These are phyloP conservation scores for Vollenhovia emeryi DNA, from an alignment of 1,140 invertebrate genomes.

Conservation along the genomic window DNA sequence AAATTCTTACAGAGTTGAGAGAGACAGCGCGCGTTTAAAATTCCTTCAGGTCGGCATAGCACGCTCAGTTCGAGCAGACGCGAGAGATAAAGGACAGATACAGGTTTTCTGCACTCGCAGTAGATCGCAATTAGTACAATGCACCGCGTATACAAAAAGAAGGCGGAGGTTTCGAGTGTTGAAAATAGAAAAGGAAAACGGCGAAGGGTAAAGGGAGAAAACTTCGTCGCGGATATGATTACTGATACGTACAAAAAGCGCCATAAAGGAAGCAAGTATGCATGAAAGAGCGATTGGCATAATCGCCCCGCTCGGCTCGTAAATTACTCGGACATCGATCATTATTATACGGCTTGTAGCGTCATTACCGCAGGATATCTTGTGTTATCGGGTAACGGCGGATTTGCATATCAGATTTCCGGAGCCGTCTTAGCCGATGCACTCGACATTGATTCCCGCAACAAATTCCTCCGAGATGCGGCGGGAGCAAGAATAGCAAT, in stretches of 20 bases:
- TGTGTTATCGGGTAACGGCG: constrained; percentile 39
- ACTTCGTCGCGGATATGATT: neutral
- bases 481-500: neutral
- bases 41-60: neutral
- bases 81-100: neutral
- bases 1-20: constrained; percentile 12
- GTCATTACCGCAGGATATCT: constrained; percentile 43
- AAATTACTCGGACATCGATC: constrained; percentile 40
- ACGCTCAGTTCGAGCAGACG: neutral
- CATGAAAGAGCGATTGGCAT: constrained; percentile 2
- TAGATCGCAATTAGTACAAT: neutral
- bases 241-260: neutral
- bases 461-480: constrained; percentile 5
- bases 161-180: neutral
- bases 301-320: constrained; percentile 12
- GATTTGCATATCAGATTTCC: constrained; percentile 50
- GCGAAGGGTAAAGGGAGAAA: no score
- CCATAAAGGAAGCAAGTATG: neutral
- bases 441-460: constrained; percentile 24
- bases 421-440: constrained; percentile 22
- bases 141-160: neutral
- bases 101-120: neutral
- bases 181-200: neutral
- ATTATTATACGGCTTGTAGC: constrained; percentile 42
- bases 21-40: no score